phyloP scores from a whole-genome alignment of 92 coral and sea anemone species.

The Actinernus sp. region DNA sequence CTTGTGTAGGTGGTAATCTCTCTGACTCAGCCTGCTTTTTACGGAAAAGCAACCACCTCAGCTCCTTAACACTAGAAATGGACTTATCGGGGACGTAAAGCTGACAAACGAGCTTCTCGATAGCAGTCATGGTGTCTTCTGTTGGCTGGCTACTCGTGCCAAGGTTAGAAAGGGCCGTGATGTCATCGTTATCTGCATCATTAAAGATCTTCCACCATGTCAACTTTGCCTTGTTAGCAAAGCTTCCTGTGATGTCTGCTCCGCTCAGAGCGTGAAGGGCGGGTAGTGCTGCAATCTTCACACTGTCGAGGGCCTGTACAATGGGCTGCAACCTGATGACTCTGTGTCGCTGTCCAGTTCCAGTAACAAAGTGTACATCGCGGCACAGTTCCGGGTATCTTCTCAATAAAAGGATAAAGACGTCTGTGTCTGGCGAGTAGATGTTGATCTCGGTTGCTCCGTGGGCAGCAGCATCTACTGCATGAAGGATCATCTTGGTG shows the following conservation, averaged over 20 bases:
- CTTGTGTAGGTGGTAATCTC: slow-evolving; percentile 34
- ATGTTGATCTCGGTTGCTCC: slow-evolving; percentile 55
- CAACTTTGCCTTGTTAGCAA: slow-evolving; percentile 6
- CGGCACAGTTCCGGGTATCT: slow-evolving; percentile 29
- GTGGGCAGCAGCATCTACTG: slow-evolving; percentile 47
- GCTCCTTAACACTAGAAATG: slow-evolving; percentile 6
- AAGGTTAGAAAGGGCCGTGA: slow-evolving; percentile 24
- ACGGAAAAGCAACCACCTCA: slow-evolving; percentile 38
- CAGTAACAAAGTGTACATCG: slow-evolving; percentile 22
- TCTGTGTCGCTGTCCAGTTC: slow-evolving; percentile 10
- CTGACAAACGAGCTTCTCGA: slow-evolving; percentile 55
- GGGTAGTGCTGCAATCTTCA: slow-evolving; percentile 24
- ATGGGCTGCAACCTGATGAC: slow-evolving; percentile 19
- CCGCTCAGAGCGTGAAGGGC: slow-evolving; percentile 33
- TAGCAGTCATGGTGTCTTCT: background rate
- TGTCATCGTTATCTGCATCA: slow-evolving; percentile 10
- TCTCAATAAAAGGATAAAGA: slow-evolving; percentile 21
- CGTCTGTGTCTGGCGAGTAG: slow-evolving; percentile 52
- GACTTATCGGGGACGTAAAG: slow-evolving; percentile 3
- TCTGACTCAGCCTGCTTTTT: slow-evolving; percentile 42
- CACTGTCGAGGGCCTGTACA: slow-evolving; percentile 20
- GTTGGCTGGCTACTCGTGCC: slow-evolving; percentile 10
- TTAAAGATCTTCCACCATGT: slow-evolving; percentile 20
- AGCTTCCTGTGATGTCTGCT: slow-evolving; percentile 5
- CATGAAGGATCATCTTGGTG: slow-evolving; percentile 63